phyloP scores from a whole-genome alignment of 2,888 invertebrate species.

The Sphinx pinastri region DNA sequence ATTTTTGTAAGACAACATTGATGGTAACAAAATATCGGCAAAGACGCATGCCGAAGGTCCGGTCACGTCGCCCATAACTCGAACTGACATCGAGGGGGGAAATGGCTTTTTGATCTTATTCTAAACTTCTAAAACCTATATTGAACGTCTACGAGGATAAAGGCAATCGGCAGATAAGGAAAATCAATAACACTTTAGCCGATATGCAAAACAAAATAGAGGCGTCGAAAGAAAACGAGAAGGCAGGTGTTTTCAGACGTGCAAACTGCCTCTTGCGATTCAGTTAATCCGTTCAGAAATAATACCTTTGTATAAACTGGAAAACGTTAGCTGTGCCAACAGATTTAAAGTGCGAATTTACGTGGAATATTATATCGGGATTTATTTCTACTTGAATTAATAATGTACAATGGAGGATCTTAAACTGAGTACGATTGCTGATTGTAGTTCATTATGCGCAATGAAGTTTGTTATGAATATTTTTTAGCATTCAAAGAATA shows the following conservation, averaged over 20 bases:
- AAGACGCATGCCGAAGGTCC: constrained; percentile 49
- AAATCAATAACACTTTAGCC: constrained; percentile 30
- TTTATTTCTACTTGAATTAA: too few species aligned
- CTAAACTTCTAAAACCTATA: constrained; percentile 41
- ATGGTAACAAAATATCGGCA: constrained; percentile 52
- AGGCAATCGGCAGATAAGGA: constrained; percentile 27
- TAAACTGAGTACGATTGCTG: too few species aligned
- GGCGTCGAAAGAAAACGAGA: constrained; percentile 11
- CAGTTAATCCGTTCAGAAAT: constrained; percentile 17
- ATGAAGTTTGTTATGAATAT: too few species aligned
- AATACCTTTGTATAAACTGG: constrained; percentile 3
- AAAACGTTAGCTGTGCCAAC: neutral
- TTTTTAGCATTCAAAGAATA: too few species aligned
- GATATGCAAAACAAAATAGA: constrained; percentile 28
- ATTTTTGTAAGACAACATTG: constrained; percentile 11
- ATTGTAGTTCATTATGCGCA: neutral
- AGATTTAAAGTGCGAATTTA: neutral
- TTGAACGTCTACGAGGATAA: constrained; percentile 22
- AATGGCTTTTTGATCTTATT: constrained; percentile 74
- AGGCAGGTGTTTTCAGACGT: constrained; percentile 22
- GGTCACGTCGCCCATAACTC: constrained; percentile 72
- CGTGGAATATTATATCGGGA: neutral
- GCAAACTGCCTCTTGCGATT: constrained; percentile 20
- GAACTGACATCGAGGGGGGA: constrained; percentile 68
- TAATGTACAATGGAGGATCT: too few species aligned